phyloP scores from a whole-genome alignment of 1,140 invertebrate genomes.

The Drosophila chauvacae region DNA sequence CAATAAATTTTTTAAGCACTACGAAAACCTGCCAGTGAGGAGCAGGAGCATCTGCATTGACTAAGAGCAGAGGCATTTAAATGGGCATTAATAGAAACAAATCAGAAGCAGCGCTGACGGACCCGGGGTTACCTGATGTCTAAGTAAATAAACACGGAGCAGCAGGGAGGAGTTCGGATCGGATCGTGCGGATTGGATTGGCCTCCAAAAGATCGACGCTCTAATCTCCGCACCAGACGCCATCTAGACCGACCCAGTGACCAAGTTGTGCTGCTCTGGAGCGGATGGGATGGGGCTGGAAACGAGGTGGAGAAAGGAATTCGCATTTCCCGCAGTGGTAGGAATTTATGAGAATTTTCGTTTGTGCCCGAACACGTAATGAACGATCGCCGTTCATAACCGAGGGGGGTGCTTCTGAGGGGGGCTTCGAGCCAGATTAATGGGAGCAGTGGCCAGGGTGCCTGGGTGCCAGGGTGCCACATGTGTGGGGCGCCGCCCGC shows the following conservation, averaged over 20 bases:
- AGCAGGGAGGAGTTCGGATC: constrained; percentile 29
- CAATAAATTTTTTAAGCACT: constrained; percentile 16
- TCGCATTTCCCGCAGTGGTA: constrained; percentile 55
- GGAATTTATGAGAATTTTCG: constrained; percentile 72
- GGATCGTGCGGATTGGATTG: constrained; percentile 42
- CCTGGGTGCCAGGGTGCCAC: constrained; percentile 11
- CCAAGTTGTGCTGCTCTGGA: constrained; percentile 65
- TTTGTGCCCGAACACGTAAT: constrained; percentile 60
- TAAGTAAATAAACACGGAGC: constrained; percentile 65
- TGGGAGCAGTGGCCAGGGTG: constrained; percentile 28
- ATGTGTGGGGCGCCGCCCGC: constrained; percentile 38
- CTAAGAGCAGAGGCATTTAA: constrained; percentile 20
- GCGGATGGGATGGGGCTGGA: constrained; percentile 35
- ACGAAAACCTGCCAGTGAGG: not conserved
- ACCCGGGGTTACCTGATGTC: constrained; percentile 56
- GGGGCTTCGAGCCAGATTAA: constrained; percentile 28
- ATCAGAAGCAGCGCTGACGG: constrained; percentile 20
- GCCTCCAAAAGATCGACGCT: constrained; percentile 59
- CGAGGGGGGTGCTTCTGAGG: constrained; percentile 25
- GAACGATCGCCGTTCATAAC: constrained; percentile 57
- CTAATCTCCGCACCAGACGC: constrained; percentile 51
- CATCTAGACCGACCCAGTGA: constrained; percentile 72
- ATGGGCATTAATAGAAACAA: constrained; percentile 45
- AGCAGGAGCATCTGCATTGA: constrained; percentile 23
- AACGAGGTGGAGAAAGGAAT: constrained; percentile 66